Base-by-base conservation (phyloP, 2,113 vertebrate genomes). In the Syngnathus floridae region DNA sequence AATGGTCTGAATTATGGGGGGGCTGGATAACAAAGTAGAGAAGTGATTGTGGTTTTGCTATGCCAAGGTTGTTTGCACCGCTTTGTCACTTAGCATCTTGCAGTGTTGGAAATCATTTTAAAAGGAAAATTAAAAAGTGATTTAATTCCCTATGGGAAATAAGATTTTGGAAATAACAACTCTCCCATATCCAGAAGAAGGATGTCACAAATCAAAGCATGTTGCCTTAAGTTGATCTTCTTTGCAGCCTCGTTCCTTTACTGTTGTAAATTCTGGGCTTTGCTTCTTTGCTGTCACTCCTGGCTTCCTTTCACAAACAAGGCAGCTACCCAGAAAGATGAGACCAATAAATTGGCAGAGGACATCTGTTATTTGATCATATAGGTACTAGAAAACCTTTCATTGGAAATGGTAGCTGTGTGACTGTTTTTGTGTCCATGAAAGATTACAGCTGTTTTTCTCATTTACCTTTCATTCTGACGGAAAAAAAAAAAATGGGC, bases 361-460 rank as follows among this genome's bases (percentile, higher is more conserved):
- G 67, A 70, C 41, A 61, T 72, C 75, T 71, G 70, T 65, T 77
- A 82, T 74, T 66, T 70, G 66, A 84, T 81, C 74, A 59, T 21
- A 11, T 12, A 12, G 12, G 40, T 31, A 36, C 69, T 67, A 65
- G 21, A 38, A 69, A 48, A 41, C 35, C 38, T 67, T 65, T 72
- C 64, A 59, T 46, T 76, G 74, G 83, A 80, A 86, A 76, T 61
- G 12, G 45, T 55, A 67, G 43, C 37, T 16, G 41, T 59, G 60
- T 49, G 65, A 43, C 58, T 70, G 75, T 76, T 83, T 80, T 73
- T 79, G 66, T 67, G 22, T 85, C 73, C 71, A 41, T 36, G 35
- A 68, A 82, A 40, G 26, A 55, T 64, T 22, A 17, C 84, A 83
- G 84, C 80, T 88, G 85, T 78, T 87, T 84, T 78, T 45, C 58